phyloP scores from a whole-genome alignment of 1,140 invertebrate species.

The Sarcophaga bullata region DNA sequence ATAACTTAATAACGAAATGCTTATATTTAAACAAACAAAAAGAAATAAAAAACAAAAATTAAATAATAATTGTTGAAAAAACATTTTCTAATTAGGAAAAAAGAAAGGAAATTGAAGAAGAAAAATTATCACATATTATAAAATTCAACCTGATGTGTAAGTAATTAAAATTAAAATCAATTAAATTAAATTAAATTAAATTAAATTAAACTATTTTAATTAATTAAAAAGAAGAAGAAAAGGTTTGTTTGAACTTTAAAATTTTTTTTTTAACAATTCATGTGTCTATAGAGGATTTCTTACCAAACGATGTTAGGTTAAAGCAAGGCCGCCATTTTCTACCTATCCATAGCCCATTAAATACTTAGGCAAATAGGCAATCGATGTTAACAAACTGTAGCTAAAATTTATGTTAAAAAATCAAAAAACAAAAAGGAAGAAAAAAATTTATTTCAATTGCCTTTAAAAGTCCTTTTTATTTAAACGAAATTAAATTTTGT shows the following conservation, averaged over 20 bases:
- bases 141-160: conserved; percentile 32
- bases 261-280: not conserved
- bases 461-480: conserved; percentile 51
- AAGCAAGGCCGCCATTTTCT: too few species aligned
- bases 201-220: not conserved
- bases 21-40: not conserved
- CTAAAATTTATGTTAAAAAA: conserved; percentile 43
- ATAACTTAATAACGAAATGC: not conserved
- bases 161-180: not conserved
- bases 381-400: conserved; percentile 62
- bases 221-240: not conserved
- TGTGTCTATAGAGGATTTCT: not conserved
- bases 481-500: conserved; percentile 34
- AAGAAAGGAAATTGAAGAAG: too few species aligned
- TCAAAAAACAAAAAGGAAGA: not conserved
- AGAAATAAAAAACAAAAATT: not conserved
- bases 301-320: not conserved
- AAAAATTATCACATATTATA: conserved; percentile 38
- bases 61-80: not conserved
- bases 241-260: not conserved
- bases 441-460: conserved; percentile 29
- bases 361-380: conserved; percentile 63
- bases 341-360: conserved; percentile 60
- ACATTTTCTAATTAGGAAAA: too few species aligned
- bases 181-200: not conserved